Conservation (phyloP, 2,797 vertebrate species). For the Liparis tanakae region DNA sequence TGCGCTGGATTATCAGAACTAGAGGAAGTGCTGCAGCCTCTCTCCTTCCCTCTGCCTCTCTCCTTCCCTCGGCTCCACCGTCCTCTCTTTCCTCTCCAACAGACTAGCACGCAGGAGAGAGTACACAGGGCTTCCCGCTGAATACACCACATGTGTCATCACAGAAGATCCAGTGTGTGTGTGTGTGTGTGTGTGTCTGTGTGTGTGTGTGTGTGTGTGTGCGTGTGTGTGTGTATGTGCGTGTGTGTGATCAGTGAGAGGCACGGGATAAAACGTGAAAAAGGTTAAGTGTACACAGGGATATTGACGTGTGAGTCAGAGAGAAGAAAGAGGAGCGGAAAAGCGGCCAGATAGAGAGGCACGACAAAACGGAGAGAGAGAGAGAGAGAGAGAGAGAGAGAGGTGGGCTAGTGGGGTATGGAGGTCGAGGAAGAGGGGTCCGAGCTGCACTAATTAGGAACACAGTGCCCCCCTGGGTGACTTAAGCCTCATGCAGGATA, state of each 20-base stretch:
- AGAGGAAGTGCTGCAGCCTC: slow-evolving; percentile 49
- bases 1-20: slow-evolving; percentile 59
- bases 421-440: slow-evolving; percentile 39
- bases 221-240: slow-evolving; percentile 23
- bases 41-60: slow-evolving; percentile 30
- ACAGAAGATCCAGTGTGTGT: slow-evolving; percentile 60
- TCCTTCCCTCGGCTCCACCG: slow-evolving; percentile 21
- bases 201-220: slow-evolving; percentile 46
- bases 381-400: slow-evolving; percentile 15
- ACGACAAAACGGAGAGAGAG: slow-evolving; percentile 53
- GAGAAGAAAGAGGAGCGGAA: slow-evolving; percentile 71
- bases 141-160: slow-evolving; percentile 73
- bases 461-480: slow-evolving; percentile 51
- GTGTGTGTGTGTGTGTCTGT: background rate
- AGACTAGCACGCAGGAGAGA: slow-evolving; percentile 39
- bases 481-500: slow-evolving; percentile 59
- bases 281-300: slow-evolving; percentile 81
- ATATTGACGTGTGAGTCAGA: slow-evolving; percentile 79
- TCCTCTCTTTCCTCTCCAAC: slow-evolving; percentile 22
- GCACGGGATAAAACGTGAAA: slow-evolving; percentile 62
- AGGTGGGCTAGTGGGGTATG: slow-evolving; percentile 19
- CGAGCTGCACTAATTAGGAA: slow-evolving; percentile 56
- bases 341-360: slow-evolving; percentile 49
- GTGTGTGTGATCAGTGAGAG: slow-evolving; percentile 58
- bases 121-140: slow-evolving; percentile 61